These are phyloP conservation scores for Diprion similis DNA, from an alignment of 1,140 invertebrate species.

Conservation along the genomic window DNA sequence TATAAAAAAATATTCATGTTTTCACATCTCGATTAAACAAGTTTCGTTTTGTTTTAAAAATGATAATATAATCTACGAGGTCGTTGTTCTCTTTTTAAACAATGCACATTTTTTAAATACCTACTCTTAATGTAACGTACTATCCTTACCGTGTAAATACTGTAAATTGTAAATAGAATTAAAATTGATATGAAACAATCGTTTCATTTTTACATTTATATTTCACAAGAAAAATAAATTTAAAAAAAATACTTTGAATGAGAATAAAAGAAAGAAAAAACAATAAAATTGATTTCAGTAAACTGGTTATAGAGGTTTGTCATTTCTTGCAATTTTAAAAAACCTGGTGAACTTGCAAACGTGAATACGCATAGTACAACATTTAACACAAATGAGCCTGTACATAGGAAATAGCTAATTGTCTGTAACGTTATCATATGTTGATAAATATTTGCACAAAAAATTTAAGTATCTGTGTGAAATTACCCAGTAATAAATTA, in stretches of 20 bases:
- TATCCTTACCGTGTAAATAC: constrained; percentile 29
- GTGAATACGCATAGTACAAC: too few species aligned
- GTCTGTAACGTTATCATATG: too few species aligned
- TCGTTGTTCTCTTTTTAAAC: not conserved
- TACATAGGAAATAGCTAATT: too few species aligned
- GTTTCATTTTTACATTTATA: constrained; percentile 45
- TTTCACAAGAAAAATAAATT: constrained; percentile 33
- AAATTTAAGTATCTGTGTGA: too few species aligned
- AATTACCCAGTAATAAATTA: too few species aligned
- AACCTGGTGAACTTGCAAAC: too few species aligned
- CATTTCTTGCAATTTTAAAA: too few species aligned
- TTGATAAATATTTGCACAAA: too few species aligned
- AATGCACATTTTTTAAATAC: constrained; percentile 18
- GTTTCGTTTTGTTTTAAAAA: not conserved
- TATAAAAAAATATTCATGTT: too few species aligned
- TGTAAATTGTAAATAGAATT: constrained; percentile 32
- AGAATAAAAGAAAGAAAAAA: constrained; percentile 27
- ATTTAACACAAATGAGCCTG: too few species aligned
- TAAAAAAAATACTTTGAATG: not conserved
- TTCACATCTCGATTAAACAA: too few species aligned
- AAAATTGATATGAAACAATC: constrained; percentile 37
- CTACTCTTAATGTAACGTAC: constrained; percentile 17
- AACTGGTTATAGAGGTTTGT: too few species aligned
- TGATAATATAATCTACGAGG: not conserved
- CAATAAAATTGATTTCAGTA: constrained; percentile 24